Conservation (phyloP, 2,113 vertebrate species). For the Apeltes quadracus region DNA sequence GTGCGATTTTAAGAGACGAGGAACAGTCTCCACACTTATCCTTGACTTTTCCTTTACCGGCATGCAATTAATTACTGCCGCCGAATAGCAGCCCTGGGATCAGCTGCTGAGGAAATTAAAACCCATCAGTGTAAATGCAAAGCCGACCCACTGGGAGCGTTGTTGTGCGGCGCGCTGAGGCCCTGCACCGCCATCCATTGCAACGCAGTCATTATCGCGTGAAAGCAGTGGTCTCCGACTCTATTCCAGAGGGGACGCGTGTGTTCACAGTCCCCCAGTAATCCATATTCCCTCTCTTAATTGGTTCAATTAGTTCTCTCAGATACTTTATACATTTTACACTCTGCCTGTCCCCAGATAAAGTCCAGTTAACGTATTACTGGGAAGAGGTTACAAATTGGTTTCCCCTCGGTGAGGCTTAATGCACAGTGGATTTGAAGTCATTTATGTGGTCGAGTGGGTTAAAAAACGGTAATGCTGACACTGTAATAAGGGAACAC, state of each 20-base stretch:
- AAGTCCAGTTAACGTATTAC: slow-evolving; percentile 75
- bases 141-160: slow-evolving; percentile 18
- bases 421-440: slow-evolving; percentile 70
- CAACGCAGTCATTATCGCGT: slow-evolving; percentile 64
- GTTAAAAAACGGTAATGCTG: slow-evolving; percentile 72
- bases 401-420: slow-evolving; percentile 66
- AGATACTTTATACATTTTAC: slow-evolving; percentile 77
- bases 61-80: slow-evolving; percentile 68
- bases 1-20: slow-evolving; percentile 41
- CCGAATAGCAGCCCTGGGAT: slow-evolving; percentile 57
- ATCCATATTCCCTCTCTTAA: slow-evolving; percentile 77
- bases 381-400: slow-evolving; percentile 78
- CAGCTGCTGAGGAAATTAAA: slow-evolving; percentile 59
- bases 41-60: slow-evolving; percentile 69
- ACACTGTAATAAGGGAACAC: slow-evolving; percentile 66
- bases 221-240: slow-evolving; percentile 59
- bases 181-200: slow-evolving; percentile 53
- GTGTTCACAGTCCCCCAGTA: slow-evolving; percentile 57
- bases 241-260: slow-evolving; percentile 60
- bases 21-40: slow-evolving; percentile 66
- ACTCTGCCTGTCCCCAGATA: slow-evolving; percentile 74
- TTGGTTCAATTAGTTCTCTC: slow-evolving; percentile 78
- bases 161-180: slow-evolving; percentile 30
- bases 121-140: slow-evolving; percentile 57
- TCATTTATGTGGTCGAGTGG: slow-evolving; percentile 73